Base-by-base conservation (phyloP, 2,888 invertebrate species). In the Sipha maydis region DNA sequence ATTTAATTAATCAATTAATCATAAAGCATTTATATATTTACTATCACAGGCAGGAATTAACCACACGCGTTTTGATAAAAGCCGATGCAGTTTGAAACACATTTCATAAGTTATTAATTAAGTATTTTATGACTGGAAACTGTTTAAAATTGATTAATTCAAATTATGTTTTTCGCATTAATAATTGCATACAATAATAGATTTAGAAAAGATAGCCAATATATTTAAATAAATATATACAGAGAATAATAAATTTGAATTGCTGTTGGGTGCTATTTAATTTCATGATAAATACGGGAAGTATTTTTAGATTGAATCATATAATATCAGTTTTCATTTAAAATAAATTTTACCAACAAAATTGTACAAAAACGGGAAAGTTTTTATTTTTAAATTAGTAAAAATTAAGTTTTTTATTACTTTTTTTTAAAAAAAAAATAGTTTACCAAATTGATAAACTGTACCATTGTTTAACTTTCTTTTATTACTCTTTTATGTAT, bases 1-100 rank as follows among this genome's bases (percentile, higher is more conserved):
- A 41, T 41, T 80, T 67, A 38, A 80, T 80, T 80, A 67, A 80
- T 80, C 8, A n/a, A n/a, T n/a, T n/a, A n/a, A n/a, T n/a, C 41
- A 67, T 8, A 41, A n/a, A 80, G 38, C 38, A 31, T 80, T 19
- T 9, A 80, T n/a, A 5, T 80, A 67, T 80, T 80, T 80, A 67
- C 67, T 67, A n/a, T 67, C 9, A n/a, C n/a, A 80, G 25, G 61
- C 67, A 25, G 61, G 7, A 21, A 80, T 80, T 61, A 80, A 56
- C 21, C 67, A 80, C 67, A 25, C n/a, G 17, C 71, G 71, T 71
- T 71, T 28, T 17, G 17, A 71, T 28, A 28, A 71, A 71, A 71
- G 38, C 82, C 21, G 28, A n/a, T 25, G 80, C 41, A 82, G 80
- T 69, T 82, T 61, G 80, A n/a, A 31, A 71, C 48, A 71, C 25